Conservation (phyloP, 2,113 vertebrate species). For the Gambusia affinis region DNA sequence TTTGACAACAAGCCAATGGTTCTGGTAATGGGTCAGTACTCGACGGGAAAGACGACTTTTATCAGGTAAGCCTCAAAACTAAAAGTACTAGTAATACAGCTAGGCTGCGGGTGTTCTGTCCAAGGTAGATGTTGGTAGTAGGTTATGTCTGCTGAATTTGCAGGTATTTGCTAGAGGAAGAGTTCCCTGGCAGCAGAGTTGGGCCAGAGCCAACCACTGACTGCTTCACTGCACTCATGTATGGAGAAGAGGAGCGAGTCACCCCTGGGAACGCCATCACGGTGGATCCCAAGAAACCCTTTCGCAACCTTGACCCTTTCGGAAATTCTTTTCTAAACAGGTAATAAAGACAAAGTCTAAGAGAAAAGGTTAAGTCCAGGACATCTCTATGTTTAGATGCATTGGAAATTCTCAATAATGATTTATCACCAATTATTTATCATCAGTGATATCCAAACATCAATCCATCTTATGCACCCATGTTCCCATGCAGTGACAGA, state of each 20-base stretch:
- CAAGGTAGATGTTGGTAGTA: not conserved
- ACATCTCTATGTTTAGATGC: not conserved
- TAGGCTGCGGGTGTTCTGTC: not conserved
- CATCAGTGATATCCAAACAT: not conserved
- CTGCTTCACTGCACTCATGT: constrained; percentile 90
- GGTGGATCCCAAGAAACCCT: constrained; percentile 88
- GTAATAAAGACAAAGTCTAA: constrained; percentile 53
- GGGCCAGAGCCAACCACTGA: constrained; percentile 92
- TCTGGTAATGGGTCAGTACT: constrained; percentile 90
- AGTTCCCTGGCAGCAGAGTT: constrained; percentile 87
- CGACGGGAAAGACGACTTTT: constrained; percentile 92
- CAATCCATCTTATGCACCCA: too few species aligned
- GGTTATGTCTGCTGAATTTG: constrained; percentile 5
- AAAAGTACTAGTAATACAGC: not conserved
- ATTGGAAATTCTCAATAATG: not conserved
- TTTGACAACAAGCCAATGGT: constrained; percentile 93
- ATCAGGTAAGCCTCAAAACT: constrained; percentile 73
- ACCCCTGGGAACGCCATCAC: constrained; percentile 89
- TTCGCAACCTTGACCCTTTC: constrained; percentile 89
- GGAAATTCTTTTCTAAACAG: constrained; percentile 91
- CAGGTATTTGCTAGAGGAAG: constrained; percentile 90
- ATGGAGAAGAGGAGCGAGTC: constrained; percentile 80
- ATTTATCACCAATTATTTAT: too few species aligned
- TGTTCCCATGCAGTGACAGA: too few species aligned
- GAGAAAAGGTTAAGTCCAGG: not conserved